Evolutionary conservation across 2,797 vertebrate species (phyloP), one percentile per base, ranked within the genome.

Genomic region (Eurystomus glaucurus): DNA sequence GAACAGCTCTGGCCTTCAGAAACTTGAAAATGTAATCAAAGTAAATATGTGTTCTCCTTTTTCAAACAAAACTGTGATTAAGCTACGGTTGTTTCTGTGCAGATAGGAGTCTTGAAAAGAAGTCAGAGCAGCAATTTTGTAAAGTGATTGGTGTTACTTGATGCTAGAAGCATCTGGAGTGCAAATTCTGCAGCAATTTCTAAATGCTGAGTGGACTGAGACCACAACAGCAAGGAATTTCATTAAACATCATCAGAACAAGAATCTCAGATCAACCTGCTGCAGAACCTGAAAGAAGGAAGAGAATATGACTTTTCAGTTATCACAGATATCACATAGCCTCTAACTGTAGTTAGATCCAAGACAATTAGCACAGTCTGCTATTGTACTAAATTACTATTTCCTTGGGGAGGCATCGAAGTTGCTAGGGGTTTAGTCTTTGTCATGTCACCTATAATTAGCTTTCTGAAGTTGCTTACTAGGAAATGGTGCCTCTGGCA

Each of bases 11-110:
- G 92, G 88, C 74, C 90, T 93, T 94, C 64, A 91, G 85, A 68
- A 93, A 85, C 54, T 86, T 3, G 5, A 87, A 88, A 79, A 79
- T 82, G 12, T 72, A 62, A 89, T 87, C 70, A 60, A 79, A 87
- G 58, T 74, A 90, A 96, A 94, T 95, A 86, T 11, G 1, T 70
- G 41, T 69, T 93, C 17, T 84, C 69, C 71, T 58, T 94, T 96
- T 90, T 55, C 88, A 93, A 90, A 92, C 84, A 89, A 48, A 92
- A 82, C n/a, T 45, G 3, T 76, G 51, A 92, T 94, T 87, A 87
- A 77, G 37, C 31, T 69, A 29, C 5, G 12, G 19, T 96, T 90
- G 79, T 84, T 93, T 96, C 70, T 85, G 15, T 62, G 51, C 46
- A 81, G 76, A 93, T 88, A 85, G 50, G 10, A 70, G 31, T 79